Evolutionary conservation across 2,888 invertebrate species (phyloP), one percentile per base, ranked within the genome.

Genomic region (Erebia aethiops): DNA sequence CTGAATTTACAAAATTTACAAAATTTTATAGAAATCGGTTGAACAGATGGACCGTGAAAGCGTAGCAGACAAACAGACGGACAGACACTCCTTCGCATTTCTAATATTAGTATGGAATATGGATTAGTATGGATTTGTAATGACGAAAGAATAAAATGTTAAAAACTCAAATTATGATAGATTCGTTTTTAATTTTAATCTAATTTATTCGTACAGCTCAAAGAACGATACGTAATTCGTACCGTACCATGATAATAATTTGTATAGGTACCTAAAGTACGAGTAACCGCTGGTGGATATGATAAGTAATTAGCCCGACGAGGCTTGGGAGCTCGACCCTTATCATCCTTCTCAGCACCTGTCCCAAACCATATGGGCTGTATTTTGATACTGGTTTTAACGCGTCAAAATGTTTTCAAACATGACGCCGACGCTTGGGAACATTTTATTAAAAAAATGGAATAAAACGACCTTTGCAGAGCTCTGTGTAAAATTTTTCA

Each of bases 351-450:
- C 75, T 77, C 77, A 76, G 71, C 77, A 79, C 79, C 79, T 78
- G 78, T 77, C 79, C 72, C 60, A 52, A 57, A 52, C 73, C 71
- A 69, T 71, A 66, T 73, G 74, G 73, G 73, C 72, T 75, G 41
- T 71, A 61, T 74, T 75, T 70, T 74, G 79, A 81, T 80, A 77
- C 81, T 77, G 72, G 71, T 67, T 74, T 74, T 74, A 68, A 82
- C 82, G 80, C 83, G 79, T 86, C 87, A 83, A 83, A 83, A 86
- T 82, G 75, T 82, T 82, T 82, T 82, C 80, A 77, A 82, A 84
- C 74, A 68, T 70, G 73, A 71, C 64, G 57, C 67, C 71, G 71
- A 75, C 71, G 70, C 49, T 69, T 49, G 67, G 51, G 67, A 61
- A 46, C 51, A 54, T 71, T 70, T 67, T 57, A 71, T 64, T 69